Conservation (phyloP, 2,113 vertebrate species). For the Nothocercus nigrocapillus region DNA sequence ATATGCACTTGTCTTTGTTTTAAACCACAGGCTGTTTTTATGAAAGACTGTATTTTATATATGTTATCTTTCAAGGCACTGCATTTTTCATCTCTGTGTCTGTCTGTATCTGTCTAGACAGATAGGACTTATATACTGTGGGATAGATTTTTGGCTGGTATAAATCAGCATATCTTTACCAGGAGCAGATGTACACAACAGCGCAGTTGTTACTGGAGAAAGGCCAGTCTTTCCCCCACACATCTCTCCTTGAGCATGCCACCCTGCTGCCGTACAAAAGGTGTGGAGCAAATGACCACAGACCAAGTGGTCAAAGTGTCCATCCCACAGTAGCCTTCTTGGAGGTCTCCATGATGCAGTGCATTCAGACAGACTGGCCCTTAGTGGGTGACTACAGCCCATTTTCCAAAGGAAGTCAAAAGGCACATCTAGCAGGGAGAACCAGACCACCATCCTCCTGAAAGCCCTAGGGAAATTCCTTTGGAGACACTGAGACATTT, state of each 20-base stretch:
- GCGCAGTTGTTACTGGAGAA: background rate
- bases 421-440: fast-evolving
- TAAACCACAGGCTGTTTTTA: background rate
- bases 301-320: background rate
- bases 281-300: background rate
- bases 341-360: too few relatives aligned
- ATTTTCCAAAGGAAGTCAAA: background rate
- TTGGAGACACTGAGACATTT: too few relatives aligned
- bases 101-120: background rate
- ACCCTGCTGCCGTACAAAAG: background rate
- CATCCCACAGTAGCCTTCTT: background rate
- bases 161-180: background rate
- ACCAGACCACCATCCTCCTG: too few relatives aligned
- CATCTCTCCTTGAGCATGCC: fast-evolving
- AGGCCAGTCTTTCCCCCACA: fast-evolving
- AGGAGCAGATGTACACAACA: background rate
- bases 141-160: background rate
- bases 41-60: background rate
- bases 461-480: too few relatives aligned
- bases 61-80: background rate
- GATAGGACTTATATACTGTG: background rate
- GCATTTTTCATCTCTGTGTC: background rate
- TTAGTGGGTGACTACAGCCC: background rate
- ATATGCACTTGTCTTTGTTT: background rate
- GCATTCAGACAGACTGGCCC: too few relatives aligned